These are phyloP conservation scores for Drosophila kanapiae DNA, from an alignment of 1,140 invertebrate species.

Conservation along the genomic window DNA sequence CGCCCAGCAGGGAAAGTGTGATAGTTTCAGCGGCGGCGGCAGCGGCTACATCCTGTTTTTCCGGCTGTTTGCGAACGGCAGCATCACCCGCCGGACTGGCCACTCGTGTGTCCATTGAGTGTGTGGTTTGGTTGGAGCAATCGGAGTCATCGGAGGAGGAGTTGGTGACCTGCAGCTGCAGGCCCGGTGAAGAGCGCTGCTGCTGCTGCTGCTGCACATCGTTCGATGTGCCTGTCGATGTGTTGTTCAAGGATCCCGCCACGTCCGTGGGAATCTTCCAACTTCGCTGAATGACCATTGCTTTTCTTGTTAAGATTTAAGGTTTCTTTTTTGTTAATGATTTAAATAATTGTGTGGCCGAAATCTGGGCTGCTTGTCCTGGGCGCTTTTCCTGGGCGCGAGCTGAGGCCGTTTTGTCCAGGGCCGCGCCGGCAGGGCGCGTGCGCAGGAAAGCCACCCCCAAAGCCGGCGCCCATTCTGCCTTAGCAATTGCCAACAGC, in stretches of 20 bases:
- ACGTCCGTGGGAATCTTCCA: constrained; percentile 80
- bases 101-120: constrained; percentile 77
- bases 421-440: constrained; percentile 51
- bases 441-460: constrained; percentile 59
- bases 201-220: constrained; percentile 65
- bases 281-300: constrained; percentile 82
- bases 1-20: constrained; percentile 32
- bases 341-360: constrained; percentile 4
- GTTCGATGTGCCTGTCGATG: constrained; percentile 29
- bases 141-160: constrained; percentile 83
- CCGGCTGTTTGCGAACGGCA: constrained; percentile 28
- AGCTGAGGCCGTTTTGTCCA: constrained; percentile 54
- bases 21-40: constrained; percentile 8
- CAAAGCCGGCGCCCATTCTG: constrained; percentile 17
- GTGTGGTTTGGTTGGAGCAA: constrained; percentile 82
- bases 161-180: constrained; percentile 56
- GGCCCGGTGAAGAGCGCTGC: constrained; percentile 64
- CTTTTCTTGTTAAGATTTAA: neutral
- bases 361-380: constrained; percentile 42
- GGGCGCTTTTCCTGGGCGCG: constrained; percentile 49
- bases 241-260: constrained; percentile 48
- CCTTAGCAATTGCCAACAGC: constrained; percentile 51
- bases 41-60: constrained; percentile 27
- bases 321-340: constrained; percentile 1
- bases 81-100: constrained; percentile 58